A percentile compares a stretch with the other conserved stretches of the same genome.
Conservation (phyloP, 1,140 invertebrate species). For the Caenorhabditis remanei region DNA sequence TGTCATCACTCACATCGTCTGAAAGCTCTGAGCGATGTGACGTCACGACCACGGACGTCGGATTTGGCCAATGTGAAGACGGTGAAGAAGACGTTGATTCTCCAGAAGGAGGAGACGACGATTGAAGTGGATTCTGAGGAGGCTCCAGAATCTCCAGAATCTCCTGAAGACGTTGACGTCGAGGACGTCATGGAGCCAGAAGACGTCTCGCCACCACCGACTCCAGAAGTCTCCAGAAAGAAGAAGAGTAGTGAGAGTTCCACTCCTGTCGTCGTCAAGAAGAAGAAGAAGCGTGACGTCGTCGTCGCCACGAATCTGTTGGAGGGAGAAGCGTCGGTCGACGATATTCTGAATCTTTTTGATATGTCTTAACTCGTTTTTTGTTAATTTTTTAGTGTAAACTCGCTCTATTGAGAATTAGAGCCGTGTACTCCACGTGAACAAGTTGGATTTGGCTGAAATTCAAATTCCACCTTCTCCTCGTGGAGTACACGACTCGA, state of each 20-base stretch:
- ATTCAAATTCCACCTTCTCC: too few species aligned
- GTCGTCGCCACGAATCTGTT: slow-evolving; percentile 22
- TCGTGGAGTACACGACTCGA: too few species aligned
- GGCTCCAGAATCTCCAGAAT: not conserved
- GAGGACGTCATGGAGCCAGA: not conserved
- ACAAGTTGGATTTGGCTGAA: too few species aligned
- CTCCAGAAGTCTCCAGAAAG: slow-evolving; percentile 30
- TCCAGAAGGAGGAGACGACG: not conserved
- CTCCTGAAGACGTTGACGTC: not conserved
- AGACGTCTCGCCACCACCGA: not conserved
- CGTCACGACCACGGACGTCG: slow-evolving; percentile 14
- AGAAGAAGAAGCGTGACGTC: slow-evolving; percentile 13
- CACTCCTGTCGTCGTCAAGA: not conserved
- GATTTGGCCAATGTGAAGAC: slow-evolving; percentile 45
- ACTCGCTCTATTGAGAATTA: too few species aligned
- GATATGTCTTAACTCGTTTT: slow-evolving; percentile 53
- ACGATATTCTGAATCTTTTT: slow-evolving; percentile 60
- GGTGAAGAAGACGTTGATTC: slow-evolving; percentile 24
- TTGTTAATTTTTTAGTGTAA: slow-evolving; percentile 1
- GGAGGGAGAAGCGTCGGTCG: slow-evolving; percentile 59
- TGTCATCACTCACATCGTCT: not conserved
- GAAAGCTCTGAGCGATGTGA: slow-evolving; percentile 26
- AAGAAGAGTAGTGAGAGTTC: not conserved
- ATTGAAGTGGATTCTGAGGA: not conserved
- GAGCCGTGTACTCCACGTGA: too few species aligned